Evolutionary conservation across 1,140 invertebrate genomes (phyloP).

Genomic region (Hycleus phaleratus): DNA sequence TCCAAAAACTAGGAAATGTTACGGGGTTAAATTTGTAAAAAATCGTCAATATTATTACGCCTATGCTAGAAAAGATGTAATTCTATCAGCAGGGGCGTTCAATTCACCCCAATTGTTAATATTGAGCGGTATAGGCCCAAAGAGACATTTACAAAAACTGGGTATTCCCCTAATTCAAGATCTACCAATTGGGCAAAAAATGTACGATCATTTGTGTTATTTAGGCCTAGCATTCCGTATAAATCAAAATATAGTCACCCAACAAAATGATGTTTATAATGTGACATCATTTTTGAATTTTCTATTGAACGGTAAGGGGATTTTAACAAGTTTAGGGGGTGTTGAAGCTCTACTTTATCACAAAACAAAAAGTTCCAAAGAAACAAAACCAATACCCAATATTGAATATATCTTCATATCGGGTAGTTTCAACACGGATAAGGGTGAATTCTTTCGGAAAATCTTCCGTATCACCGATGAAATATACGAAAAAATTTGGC

Average conservation of each 20-base stretch:
- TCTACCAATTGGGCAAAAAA: constrained; percentile 47
- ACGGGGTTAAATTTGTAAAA: constrained; percentile 56
- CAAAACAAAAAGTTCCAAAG: constrained; percentile 40
- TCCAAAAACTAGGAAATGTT: constrained; percentile 47
- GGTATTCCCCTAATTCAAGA: constrained; percentile 41
- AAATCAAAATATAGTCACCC: constrained; percentile 26
- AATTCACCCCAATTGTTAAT: constrained; percentile 74
- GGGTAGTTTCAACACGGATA: constrained; percentile 28
- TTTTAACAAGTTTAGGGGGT: constrained; percentile 38
- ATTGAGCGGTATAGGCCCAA: constrained; percentile 72
- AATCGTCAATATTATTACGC: constrained; percentile 49
- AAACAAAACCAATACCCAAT: constrained; percentile 45
- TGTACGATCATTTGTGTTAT: constrained; percentile 47
- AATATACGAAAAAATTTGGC: constrained; percentile 9
- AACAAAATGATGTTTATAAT: not conserved
- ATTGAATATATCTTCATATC: constrained; percentile 51
- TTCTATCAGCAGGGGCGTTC: constrained; percentile 76
- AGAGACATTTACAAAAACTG: constrained; percentile 43
- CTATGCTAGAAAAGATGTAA: constrained; percentile 74
- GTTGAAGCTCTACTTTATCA: constrained; percentile 48
- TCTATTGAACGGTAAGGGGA: constrained; percentile 20
- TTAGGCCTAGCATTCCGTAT: constrained; percentile 34
- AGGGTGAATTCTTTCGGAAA: constrained; percentile 27
- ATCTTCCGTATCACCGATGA: constrained; percentile 26
- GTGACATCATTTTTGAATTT: constrained; percentile 19